Evolutionary conservation across 2,888 invertebrate species (phyloP).

Genomic region (Hipparchia semele): DNA sequence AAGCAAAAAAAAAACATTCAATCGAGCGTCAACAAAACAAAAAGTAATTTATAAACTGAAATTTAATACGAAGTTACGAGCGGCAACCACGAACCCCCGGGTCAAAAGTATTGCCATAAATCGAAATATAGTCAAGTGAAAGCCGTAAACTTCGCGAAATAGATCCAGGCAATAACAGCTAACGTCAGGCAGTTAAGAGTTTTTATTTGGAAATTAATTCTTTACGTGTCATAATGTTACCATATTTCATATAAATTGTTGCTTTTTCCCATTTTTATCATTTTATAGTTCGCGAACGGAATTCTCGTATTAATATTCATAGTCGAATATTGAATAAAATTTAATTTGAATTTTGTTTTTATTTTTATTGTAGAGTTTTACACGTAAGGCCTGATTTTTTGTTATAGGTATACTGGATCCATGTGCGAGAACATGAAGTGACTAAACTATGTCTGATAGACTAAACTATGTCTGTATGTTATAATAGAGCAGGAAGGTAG

Average conservation of each 20-base stretch:
- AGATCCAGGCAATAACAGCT: conserved; percentile 49
- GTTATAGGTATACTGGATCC: background rate
- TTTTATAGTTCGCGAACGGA: conserved; percentile 5
- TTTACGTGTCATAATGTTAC: conserved; percentile 36
- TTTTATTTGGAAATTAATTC: conserved; percentile 54
- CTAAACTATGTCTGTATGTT: too few relatives aligned
- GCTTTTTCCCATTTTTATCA: conserved; percentile 14
- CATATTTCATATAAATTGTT: conserved; percentile 25
- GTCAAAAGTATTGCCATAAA: conserved; percentile 35
- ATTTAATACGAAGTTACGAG: conserved; percentile 31
- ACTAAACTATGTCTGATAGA: too few relatives aligned
- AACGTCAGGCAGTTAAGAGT: conserved; percentile 51
- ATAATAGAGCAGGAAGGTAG: too few relatives aligned
- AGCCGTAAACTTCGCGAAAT: conserved; percentile 43
- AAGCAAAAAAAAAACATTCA: conserved; percentile 25
- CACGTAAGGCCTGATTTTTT: background rate
- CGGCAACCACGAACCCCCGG: conserved; percentile 27
- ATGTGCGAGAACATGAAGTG: too few relatives aligned
- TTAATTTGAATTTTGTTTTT: background rate
- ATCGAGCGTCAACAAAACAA: conserved; percentile 28
- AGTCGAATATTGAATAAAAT: conserved; percentile 15
- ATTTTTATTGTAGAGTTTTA: background rate
- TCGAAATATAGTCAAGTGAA: conserved; percentile 25
- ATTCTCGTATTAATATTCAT: conserved; percentile 17
- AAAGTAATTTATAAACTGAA: conserved; percentile 32